phyloP scores from a whole-genome alignment of 2,888 invertebrate species.

The Nymphalis c-album region DNA sequence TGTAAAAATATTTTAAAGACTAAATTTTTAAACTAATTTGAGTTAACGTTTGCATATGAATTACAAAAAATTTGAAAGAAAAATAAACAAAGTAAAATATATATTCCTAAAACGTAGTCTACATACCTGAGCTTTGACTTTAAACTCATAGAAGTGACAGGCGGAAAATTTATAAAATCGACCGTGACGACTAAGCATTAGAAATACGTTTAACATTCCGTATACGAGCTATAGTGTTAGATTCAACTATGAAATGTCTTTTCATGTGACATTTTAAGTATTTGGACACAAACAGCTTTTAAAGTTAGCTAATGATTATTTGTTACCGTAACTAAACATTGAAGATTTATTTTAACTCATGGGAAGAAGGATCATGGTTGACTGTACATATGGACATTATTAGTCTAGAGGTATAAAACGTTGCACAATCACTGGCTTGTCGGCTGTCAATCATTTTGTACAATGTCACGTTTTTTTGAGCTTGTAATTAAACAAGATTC shows the following conservation, averaged over 20 bases:
- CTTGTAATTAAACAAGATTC: too few relatives aligned
- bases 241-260: not conserved
- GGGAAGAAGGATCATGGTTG: too few relatives aligned
- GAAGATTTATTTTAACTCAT: too few relatives aligned
- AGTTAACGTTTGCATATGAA: not conserved
- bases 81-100: constrained; percentile 14
- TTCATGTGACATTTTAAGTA: not conserved
- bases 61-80: not conserved
- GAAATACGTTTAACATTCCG: constrained; percentile 42
- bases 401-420: too few relatives aligned
- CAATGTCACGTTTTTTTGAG: too few relatives aligned
- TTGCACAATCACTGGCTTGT: too few relatives aligned
- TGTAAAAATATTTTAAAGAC: too few relatives aligned
- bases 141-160: constrained; percentile 49
- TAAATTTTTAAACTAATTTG: too few relatives aligned
- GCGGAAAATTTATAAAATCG: constrained; percentile 56
- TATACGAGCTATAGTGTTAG: constrained; percentile 5
- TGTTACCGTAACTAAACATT: not conserved
- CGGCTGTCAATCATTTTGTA: too few relatives aligned
- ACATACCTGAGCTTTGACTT: constrained; percentile 33
- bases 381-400: too few relatives aligned
- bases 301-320: not conserved
- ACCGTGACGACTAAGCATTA: constrained; percentile 44
- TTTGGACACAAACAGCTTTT: not conserved
- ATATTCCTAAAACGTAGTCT: constrained; percentile 25